A percentile compares a stretch with the other conserved stretches of the same genome.
Evolutionary conservation across 2,113 vertebrate species (phyloP).

Genomic region (Dissostichus mawsoni): DNA sequence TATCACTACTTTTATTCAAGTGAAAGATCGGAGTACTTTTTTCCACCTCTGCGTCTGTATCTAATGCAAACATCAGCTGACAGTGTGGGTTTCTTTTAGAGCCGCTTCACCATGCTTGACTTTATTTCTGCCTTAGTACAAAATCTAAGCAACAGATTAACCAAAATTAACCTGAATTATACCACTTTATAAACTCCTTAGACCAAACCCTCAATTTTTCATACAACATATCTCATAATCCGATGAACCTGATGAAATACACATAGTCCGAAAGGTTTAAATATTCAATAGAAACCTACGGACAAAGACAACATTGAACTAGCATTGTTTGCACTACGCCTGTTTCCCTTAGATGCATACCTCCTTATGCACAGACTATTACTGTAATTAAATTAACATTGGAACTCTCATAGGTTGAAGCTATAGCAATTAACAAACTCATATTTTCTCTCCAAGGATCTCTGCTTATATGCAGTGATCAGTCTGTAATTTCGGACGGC

Average conservation of each 20-base stretch:
- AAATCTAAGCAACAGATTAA: background rate
- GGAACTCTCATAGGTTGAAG: background rate
- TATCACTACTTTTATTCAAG: too few relatives aligned
- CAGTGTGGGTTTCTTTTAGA: background rate
- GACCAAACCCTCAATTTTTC: background rate
- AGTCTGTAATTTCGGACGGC: conserved; percentile 12
- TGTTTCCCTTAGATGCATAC: background rate
- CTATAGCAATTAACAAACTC: background rate
- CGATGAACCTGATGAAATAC: too few relatives aligned
- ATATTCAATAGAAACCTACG: background rate
- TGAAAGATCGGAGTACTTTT: too few relatives aligned
- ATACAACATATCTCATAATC: background rate
- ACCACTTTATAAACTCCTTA: background rate
- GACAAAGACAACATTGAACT: background rate
- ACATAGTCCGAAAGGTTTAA: background rate
- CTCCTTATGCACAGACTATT: background rate
- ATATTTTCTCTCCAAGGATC: background rate
- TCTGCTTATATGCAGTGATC: conserved; percentile 1
- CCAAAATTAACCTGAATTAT: background rate
- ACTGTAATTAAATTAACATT: background rate
- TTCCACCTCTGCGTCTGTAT: background rate
- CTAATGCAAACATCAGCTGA: background rate
- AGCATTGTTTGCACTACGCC: too few relatives aligned
- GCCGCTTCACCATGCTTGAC: too few relatives aligned
- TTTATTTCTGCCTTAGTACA: too few relatives aligned